Evolutionary conservation across 2,888 invertebrate genomes (phyloP), one percentile per base, ranked within the genome.

Genomic region (Blera fallax): DNA sequence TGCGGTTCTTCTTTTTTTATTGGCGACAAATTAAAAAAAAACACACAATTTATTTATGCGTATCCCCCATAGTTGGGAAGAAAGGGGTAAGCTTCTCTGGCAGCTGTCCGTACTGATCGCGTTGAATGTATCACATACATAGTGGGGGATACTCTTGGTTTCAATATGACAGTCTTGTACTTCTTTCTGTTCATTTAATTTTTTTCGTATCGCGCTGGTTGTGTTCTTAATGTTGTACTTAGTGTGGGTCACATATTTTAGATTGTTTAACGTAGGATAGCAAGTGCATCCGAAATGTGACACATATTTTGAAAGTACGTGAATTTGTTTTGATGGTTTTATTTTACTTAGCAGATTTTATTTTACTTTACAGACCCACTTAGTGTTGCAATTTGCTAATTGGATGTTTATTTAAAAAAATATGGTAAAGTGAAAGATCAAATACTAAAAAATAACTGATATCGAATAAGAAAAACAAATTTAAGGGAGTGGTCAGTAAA

Each of bases 21-120:
- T 58, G 58, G 58, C 50, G 65, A 77, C 77, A 58, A 65, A 76
- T 45, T 32, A 70, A 64, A 76, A 64, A 70, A 64, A 81, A 70
- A 37, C 65, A 64, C 18, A 24, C 27, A 60, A 40, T 62, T 37
- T 52, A 74, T 54, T 32, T 52, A 11, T 21, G 24, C 7, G 21
- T 27, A 14, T 34, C 1, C 16, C 10, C 8, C 24, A 14, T 21
- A 43, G 21, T 11, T 43, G 7, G 8, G 14, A 14, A 7, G 14
- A 21, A 43, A 29, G 6, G 7, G 16, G 18, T 0, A 6, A 27
- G 5, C 24, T 1, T 27, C 34, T 27, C 27, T 1, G 14, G 52
- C 72, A 29, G 45, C 48, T 48, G 37, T 16, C 8, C 21, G 14
- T 14, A 50, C 34, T 65, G 32, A 50, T 65, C 52, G 67, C 8